These are phyloP conservation scores for Promerops cafer DNA, from an alignment of 2,113 vertebrate species.

Conservation along the genomic window DNA sequence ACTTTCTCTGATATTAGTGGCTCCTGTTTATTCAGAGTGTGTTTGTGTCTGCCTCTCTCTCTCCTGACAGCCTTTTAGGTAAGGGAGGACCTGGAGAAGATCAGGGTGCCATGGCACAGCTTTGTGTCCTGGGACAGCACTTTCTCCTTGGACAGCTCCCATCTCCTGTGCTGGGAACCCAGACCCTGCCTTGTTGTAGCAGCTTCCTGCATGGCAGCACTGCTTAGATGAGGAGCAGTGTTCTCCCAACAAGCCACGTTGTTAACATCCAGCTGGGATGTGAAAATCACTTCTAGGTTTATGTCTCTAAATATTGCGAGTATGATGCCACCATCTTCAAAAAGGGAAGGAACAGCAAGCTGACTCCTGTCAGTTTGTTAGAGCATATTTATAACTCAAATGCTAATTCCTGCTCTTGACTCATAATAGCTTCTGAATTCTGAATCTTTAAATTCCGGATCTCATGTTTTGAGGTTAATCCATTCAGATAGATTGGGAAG, in stretches of 20 bases:
- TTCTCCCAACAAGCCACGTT: background rate
- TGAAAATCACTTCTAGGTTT: conserved; percentile 61
- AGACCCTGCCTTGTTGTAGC: conserved; percentile 14
- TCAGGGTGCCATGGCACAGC: background rate
- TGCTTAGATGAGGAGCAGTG: conserved; percentile 25
- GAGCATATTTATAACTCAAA: conserved; percentile 62
- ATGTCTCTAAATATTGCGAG: conserved; percentile 45
- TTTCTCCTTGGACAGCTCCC: conserved; percentile 40
- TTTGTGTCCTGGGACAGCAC: background rate
- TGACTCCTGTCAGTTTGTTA: conserved; percentile 47
- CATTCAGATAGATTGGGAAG: conserved; percentile 56
- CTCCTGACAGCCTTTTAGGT: background rate
- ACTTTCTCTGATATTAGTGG: conserved; percentile 44
- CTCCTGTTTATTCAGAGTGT: conserved; percentile 44
- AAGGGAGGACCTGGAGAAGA: conserved; percentile 14
- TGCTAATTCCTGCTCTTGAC: conserved; percentile 70
- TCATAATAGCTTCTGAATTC: conserved; percentile 68
- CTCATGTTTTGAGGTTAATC: conserved; percentile 61
- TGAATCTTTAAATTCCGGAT: conserved; percentile 59
- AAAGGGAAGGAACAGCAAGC: conserved; percentile 52
- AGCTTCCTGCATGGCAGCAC: conserved; percentile 9
- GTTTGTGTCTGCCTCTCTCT: background rate
- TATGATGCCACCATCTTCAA: conserved; percentile 54
- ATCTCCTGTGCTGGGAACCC: background rate
- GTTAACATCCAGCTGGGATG: conserved; percentile 55